Base-by-base conservation (phyloP, 64 coral and sea anemone genomes). In the Anthopleura sola region DNA sequence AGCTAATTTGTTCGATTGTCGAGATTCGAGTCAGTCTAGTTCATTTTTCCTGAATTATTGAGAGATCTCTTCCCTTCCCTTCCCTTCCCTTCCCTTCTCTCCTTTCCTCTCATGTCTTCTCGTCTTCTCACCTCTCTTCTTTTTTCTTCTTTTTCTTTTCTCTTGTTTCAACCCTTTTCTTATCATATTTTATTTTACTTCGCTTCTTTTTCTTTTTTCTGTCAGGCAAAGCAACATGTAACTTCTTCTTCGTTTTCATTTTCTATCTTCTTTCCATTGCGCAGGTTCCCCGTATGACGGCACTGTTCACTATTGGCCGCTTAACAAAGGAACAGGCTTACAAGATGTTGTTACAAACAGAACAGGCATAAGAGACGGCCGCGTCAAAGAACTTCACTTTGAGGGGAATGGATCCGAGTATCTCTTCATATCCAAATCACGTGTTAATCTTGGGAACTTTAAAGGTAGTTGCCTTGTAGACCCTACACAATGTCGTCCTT, bases 271-370 rank as follows among this genome's bases (percentile, higher is more conserved):
- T n/a, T 62, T n/a, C n/a, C n/a, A 62, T 62, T 62, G 50, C 6
- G 50, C 29, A 71, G 66, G 31, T 32, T 71, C 29, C 29, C 38
- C 85, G 54, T 86, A 86, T 33, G 29, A 82, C 78, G 78, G 40
- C 16, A 55, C 84, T 38, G 54, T 28, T 12, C 89, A 91, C 19
- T 91, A 91, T 66, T 91, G 89, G 89, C 89, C 89, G 6, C 49
- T 91, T 26, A 60, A 91, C 47, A 64, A 75, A 49, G 33, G 2
- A 23, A 40, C 32, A 6, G 84, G 89, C 1, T 56, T 91, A 40
- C 14, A 37, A 16, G 89, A 91, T 60, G 39, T 86, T 3, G 49
- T 36, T 56, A 91, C 75, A 23, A 91, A 91, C 38, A 32, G 6
- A 10, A 86, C 83, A 37, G 89, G 89, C 51, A 49, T 49, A 3